Conservation (phyloP, 2,797 vertebrate genomes). For the Meriones psammophilus region DNA sequence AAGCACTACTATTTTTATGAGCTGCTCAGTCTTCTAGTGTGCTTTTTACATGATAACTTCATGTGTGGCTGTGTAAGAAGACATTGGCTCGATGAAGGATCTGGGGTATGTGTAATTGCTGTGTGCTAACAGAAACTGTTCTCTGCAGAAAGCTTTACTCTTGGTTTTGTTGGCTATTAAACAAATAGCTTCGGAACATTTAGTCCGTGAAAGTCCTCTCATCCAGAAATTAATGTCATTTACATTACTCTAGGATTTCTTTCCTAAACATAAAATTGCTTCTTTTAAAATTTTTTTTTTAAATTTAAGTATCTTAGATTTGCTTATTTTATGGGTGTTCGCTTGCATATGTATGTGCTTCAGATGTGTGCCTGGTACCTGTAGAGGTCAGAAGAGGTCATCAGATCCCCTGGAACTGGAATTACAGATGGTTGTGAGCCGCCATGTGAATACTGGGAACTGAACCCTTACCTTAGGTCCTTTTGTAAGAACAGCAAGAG, state of each 20-base stretch:
- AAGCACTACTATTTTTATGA: not conserved
- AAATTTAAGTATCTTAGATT: not conserved
- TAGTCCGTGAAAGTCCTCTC: conserved; percentile 25
- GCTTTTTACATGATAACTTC: not conserved
- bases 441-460: not conserved
- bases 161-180: conserved; percentile 49
- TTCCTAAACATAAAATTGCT: conserved; percentile 44
- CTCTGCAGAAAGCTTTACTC: not conserved
- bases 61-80: not conserved
- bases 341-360: not conserved
- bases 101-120: not conserved
- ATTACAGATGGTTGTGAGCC: not conserved
- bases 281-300: not conserved
- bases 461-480: too few species aligned
- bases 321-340: not conserved
- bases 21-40: not conserved
- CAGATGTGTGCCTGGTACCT: not conserved
- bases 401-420: not conserved
- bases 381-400: not conserved
- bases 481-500: not conserved
- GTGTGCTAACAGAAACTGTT: not conserved
- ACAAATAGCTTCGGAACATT: conserved; percentile 12
- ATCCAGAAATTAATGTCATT: conserved; percentile 26
- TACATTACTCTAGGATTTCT: conserved; percentile 37
- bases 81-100: not conserved